A percentile compares a stretch with the other conserved stretches of the same genome.
These are phyloP conservation scores for Adelphocoris suturalis DNA, from an alignment of 2,888 invertebrate genomes.

Conservation along the genomic window DNA sequence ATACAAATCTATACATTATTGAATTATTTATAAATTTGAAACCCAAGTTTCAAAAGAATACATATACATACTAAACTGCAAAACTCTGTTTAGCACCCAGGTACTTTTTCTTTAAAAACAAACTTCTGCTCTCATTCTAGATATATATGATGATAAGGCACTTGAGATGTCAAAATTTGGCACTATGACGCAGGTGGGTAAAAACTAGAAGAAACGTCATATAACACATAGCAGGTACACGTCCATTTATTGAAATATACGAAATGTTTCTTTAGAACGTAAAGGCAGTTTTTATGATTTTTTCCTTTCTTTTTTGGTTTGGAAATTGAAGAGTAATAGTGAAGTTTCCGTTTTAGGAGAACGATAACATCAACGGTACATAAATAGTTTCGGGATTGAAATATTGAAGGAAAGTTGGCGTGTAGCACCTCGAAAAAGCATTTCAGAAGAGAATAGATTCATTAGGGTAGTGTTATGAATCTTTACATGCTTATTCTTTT, in stretches of 20 bases:
- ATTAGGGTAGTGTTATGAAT: too few species aligned
- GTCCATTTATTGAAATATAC: not conserved
- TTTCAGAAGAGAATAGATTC: too few species aligned
- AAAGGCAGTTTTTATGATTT: not conserved
- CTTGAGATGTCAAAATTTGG: constrained; percentile 41
- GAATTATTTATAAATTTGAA: not conserved
- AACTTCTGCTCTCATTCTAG: not conserved
- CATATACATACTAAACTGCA: not conserved
- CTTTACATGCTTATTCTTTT: too few species aligned
- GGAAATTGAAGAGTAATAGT: not conserved
- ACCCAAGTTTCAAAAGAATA: too few species aligned
- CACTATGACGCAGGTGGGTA: constrained; percentile 39
- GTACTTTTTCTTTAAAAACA: not conserved
- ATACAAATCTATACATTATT: constrained; percentile 1
- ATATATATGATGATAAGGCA: constrained; percentile 50
- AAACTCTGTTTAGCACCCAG: not conserved
- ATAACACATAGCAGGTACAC: not conserved
- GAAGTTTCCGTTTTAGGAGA: not conserved
- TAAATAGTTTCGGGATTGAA: too few species aligned
- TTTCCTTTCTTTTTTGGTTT: not conserved
- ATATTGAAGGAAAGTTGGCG: too few species aligned
- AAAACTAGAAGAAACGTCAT: not conserved
- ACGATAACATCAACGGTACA: too few species aligned
- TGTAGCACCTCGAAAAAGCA: too few species aligned
- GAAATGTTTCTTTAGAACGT: not conserved